Evolutionary conservation across 2,113 vertebrate genomes (phyloP).

Genomic region (Crotalus helleri): DNA sequence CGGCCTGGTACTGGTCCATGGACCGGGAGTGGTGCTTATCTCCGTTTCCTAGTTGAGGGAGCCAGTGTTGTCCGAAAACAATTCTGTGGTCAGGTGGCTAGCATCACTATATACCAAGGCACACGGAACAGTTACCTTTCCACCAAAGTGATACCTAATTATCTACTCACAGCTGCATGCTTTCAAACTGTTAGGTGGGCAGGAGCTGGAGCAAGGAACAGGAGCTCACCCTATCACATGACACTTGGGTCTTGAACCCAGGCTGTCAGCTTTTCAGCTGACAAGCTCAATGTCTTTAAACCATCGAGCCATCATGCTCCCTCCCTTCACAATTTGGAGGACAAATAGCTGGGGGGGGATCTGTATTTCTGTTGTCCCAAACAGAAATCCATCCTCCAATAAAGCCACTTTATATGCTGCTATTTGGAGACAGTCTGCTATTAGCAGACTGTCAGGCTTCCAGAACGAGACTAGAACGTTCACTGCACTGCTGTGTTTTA

Average conservation of each 20-base stretch:
- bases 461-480: not conserved
- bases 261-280: not conserved
- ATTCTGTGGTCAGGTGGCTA: not conserved
- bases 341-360: not conserved
- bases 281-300: not conserved
- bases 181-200: not conserved
- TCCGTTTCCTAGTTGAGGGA: not conserved
- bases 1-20: too few relatives aligned
- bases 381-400: not conserved
- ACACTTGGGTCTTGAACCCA: not conserved
- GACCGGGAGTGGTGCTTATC: not conserved
- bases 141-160: not conserved
- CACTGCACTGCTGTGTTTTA: not conserved
- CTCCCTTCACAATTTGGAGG: not conserved
- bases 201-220: not conserved
- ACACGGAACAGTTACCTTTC: not conserved
- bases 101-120: not conserved
- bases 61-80: not conserved
- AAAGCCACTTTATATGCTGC: not conserved
- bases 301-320: not conserved
- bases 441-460: not conserved
- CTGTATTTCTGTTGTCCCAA: not conserved
- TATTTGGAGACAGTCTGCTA: not conserved
- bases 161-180: not conserved
- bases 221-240: not conserved